A percentile compares a stretch with the other conserved stretches of the same genome.
phyloP scores from a whole-genome alignment of 1,140 invertebrate species.

The Brachystomella parvula region DNA sequence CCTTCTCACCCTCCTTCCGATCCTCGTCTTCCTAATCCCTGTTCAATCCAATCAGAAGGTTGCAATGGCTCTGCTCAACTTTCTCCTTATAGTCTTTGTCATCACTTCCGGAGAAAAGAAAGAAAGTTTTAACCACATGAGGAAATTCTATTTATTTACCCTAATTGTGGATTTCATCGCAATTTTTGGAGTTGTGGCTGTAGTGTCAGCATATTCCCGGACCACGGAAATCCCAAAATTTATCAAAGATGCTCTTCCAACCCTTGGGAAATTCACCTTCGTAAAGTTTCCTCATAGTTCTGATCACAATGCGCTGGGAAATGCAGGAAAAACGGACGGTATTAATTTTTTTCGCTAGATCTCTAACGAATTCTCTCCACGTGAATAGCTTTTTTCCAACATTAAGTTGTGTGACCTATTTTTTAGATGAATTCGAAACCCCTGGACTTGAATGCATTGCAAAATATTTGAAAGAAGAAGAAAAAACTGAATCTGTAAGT shows the following conservation, averaged over 20 bases:
- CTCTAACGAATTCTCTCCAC: no score
- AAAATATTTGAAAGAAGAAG: not conserved
- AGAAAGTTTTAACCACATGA: not conserved
- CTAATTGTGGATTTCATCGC: not conserved
- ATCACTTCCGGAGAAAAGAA: not conserved
- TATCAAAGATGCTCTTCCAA: not conserved
- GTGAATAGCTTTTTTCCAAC: no score
- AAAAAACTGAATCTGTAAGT: not conserved
- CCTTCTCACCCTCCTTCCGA: not conserved
- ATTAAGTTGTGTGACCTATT: no score
- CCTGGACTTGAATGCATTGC: not conserved
- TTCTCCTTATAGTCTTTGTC: not conserved
- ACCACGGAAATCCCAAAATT: not conserved
- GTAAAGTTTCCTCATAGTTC: not conserved
- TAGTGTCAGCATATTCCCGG: not conserved
- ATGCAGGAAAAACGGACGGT: no score
- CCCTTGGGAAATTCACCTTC: not conserved
- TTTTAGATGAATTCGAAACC: not conserved
- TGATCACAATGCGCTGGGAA: not conserved
- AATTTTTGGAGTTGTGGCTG: not conserved
- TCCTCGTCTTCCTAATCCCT: not conserved
- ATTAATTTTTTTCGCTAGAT: no score
- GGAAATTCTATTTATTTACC: not conserved
- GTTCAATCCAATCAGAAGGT: not conserved
- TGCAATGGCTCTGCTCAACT: not conserved